These are phyloP conservation scores for Phengaris alcon DNA, from an alignment of 2,888 invertebrate species.

Conservation along the genomic window DNA sequence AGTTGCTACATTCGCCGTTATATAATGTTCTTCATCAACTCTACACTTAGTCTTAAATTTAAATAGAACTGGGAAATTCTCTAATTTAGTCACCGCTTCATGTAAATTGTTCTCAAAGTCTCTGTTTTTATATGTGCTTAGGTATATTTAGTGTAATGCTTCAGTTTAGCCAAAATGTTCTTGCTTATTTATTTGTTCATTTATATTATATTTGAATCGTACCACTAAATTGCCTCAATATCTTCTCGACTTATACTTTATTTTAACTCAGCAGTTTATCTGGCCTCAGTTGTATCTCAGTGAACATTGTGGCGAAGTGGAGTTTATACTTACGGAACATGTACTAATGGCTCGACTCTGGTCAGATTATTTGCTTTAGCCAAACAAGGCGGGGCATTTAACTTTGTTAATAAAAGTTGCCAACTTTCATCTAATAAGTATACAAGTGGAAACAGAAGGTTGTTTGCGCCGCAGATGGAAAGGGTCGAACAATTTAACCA, in stretches of 20 bases:
- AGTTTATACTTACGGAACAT: slow-evolving; percentile 11
- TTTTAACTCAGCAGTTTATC: not conserved
- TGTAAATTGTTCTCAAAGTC: slow-evolving; percentile 3
- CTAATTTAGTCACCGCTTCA: slow-evolving; percentile 6
- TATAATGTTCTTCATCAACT: slow-evolving; percentile 17
- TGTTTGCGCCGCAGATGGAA: slow-evolving; percentile 30
- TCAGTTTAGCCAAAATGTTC: not conserved
- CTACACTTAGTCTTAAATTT: slow-evolving; percentile 4
- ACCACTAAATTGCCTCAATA: not conserved
- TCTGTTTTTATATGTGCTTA: slow-evolving; percentile 5
- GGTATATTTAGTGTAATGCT: not conserved
- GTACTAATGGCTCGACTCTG: slow-evolving; percentile 26
- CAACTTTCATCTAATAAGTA: slow-evolving; percentile 25
- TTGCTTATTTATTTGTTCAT: no score
- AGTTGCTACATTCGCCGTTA: slow-evolving; percentile 1
- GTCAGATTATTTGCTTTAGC: slow-evolving; percentile 26
- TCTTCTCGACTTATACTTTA: not conserved
- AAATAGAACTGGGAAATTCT: not conserved
- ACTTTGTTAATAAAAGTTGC: slow-evolving; percentile 29
- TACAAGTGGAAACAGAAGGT: slow-evolving; percentile 28
- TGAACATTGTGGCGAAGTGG: slow-evolving; percentile 16
- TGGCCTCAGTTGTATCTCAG: slow-evolving; percentile 14
- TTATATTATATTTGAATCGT: no score
- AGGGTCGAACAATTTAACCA: slow-evolving; percentile 43
- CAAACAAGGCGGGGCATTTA: slow-evolving; percentile 24